A percentile compares a stretch with the other conserved stretches of the same genome.
Conservation (phyloP, 2,797 vertebrate genomes). For the Pachyuromys duprasi region DNA sequence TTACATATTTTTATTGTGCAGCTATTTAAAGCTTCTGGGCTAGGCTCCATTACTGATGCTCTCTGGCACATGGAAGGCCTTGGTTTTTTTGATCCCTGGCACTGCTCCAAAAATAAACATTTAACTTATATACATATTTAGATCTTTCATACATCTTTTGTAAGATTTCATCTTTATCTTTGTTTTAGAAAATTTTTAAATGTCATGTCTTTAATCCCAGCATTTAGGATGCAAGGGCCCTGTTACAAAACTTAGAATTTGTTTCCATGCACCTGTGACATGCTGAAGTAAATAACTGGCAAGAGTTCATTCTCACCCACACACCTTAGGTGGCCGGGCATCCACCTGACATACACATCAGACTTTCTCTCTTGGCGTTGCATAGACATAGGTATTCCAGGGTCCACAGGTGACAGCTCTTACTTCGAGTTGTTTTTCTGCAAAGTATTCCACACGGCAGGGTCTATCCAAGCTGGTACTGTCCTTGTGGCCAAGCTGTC, state of each 20-base stretch:
- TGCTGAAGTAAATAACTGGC: background rate
- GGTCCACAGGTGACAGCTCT: slow-evolving; percentile 92
- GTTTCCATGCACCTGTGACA: background rate
- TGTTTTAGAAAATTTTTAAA: background rate
- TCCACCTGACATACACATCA: background rate
- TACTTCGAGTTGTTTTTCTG: slow-evolving; percentile 84
- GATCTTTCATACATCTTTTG: background rate
- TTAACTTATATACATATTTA: background rate
- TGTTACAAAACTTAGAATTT: background rate
- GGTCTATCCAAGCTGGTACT: slow-evolving; percentile 90
- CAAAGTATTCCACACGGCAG: slow-evolving; percentile 89
- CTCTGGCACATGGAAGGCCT: background rate
- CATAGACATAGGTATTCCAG: slow-evolving; percentile 94
- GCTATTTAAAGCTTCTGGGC: background rate
- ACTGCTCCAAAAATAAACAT: background rate
- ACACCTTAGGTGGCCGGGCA: too few species aligned
- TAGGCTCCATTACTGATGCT: background rate
- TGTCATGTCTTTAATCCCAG: background rate
- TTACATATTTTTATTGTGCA: background rate
- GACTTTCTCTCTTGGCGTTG: slow-evolving; percentile 37
- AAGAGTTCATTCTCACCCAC: background rate
- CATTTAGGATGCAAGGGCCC: background rate
- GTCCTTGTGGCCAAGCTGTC: slow-evolving; percentile 93
- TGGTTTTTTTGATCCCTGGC: background rate
- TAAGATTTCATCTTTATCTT: background rate